Conservation (phyloP, 2,797 vertebrate species). For the Balearica regulorum region DNA sequence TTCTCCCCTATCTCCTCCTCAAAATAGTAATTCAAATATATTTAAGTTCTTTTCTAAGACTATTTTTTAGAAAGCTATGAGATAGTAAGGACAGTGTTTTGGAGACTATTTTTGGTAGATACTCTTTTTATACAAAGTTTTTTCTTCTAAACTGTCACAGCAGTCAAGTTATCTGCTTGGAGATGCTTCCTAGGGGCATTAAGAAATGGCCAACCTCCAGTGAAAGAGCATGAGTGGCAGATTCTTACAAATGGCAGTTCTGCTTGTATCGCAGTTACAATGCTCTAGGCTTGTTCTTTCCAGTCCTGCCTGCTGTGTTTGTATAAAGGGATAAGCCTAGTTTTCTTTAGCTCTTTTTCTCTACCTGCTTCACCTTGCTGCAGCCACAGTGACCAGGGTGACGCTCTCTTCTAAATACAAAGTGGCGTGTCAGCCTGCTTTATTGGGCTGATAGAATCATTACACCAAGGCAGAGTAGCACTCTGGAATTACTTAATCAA, state of each 20-base stretch:
- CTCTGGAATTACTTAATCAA: neutral
- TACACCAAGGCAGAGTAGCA: neutral
- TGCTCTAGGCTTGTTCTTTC: neutral
- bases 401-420: neutral
- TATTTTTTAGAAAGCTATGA: neutral
- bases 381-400: neutral
- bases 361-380: neutral
- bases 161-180: neutral
- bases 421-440: neutral
- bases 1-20: neutral
- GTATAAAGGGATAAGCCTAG: neutral
- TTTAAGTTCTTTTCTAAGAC: neutral
- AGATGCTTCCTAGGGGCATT: neutral
- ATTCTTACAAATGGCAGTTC: neutral
- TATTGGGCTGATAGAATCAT: neutral
- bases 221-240: neutral
- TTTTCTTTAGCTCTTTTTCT: neutral
- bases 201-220: neutral
- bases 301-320: neutral
- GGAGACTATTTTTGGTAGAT: neutral
- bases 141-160: neutral
- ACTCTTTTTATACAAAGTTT: neutral
- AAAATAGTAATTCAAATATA: neutral
- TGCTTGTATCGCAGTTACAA: neutral
- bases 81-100: neutral